Percentiles rank a stretch among this genome's conserved stretches.
Conservation (phyloP, 2,113 vertebrate genomes). For the Anhinga anhinga region DNA sequence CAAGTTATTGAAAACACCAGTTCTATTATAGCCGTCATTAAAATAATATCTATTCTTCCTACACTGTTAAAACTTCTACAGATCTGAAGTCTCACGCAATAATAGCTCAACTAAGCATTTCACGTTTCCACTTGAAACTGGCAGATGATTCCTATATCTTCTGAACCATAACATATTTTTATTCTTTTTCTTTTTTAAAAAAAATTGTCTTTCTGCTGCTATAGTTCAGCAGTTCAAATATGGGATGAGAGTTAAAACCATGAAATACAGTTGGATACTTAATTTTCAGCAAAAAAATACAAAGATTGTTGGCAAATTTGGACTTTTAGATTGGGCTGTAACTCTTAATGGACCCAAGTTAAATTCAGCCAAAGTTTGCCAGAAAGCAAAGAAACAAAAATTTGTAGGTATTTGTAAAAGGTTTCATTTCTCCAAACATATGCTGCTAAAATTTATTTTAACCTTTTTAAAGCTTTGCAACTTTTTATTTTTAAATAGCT, state of each 20-base stretch:
- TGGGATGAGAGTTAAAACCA: fast-evolving
- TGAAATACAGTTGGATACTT: background rate
- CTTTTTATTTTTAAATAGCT: background rate
- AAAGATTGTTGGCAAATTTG: background rate
- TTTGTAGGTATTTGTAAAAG: background rate
- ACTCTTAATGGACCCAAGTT: background rate
- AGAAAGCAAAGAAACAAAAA: background rate
- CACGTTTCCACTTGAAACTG: background rate
- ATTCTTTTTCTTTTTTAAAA: background rate
- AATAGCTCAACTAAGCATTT: background rate
- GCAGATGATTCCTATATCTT: background rate
- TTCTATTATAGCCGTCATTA: background rate
- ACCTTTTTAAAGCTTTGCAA: background rate
- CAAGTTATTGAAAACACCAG: background rate
- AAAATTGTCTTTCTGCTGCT: background rate
- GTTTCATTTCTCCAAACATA: background rate
- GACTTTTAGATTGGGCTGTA: background rate
- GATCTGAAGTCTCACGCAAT: background rate
- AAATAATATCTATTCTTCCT: background rate
- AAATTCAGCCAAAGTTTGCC: background rate
- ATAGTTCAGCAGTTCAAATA: background rate
- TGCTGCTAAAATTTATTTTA: background rate
- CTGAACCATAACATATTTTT: background rate
- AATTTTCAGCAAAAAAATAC: background rate
- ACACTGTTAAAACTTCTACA: background rate